These are phyloP conservation scores for Beroe forskalii DNA, from an alignment of 37 sponge, comb jelly and placozoan species.

Conservation along the genomic window DNA sequence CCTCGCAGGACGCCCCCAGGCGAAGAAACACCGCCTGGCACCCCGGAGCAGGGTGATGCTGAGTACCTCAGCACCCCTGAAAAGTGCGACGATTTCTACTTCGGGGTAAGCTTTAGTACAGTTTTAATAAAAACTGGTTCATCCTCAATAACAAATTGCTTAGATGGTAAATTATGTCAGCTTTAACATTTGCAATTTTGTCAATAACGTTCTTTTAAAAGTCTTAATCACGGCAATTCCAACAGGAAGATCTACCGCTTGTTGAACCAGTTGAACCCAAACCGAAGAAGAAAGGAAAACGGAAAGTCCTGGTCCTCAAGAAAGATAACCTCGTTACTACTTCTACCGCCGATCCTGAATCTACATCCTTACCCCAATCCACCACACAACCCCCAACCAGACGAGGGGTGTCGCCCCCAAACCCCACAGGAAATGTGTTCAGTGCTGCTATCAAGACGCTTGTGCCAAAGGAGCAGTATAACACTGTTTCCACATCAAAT, in stretches of 20 bases:
- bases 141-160: too few species aligned
- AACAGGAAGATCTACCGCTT: too few species aligned
- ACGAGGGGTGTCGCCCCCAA: too few species aligned
- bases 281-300: background rate
- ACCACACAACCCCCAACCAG: too few species aligned
- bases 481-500: background rate
- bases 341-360: background rate
- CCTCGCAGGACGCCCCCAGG: too few species aligned
- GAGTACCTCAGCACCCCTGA: slow-evolving; percentile 42
- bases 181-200: too few species aligned
- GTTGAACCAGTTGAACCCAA: background rate
- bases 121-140: too few species aligned
- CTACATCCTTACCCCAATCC: slow-evolving; percentile 3
- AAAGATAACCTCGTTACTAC: background rate
- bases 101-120: slow-evolving; percentile 26
- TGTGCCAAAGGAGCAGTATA: background rate
- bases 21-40: background rate
- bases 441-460: slow-evolving; percentile 11
- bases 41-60: background rate
- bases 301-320: slow-evolving; percentile 3
- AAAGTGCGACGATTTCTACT: slow-evolving; percentile 49
- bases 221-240: too few species aligned
- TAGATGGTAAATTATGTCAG: too few species aligned
- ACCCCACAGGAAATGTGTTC: background rate
- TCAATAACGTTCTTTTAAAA: too few species aligned